Evolutionary conservation across 1,140 invertebrate species (phyloP).

Genomic region (Pachyrhynchus sulphureomaculatus): DNA sequence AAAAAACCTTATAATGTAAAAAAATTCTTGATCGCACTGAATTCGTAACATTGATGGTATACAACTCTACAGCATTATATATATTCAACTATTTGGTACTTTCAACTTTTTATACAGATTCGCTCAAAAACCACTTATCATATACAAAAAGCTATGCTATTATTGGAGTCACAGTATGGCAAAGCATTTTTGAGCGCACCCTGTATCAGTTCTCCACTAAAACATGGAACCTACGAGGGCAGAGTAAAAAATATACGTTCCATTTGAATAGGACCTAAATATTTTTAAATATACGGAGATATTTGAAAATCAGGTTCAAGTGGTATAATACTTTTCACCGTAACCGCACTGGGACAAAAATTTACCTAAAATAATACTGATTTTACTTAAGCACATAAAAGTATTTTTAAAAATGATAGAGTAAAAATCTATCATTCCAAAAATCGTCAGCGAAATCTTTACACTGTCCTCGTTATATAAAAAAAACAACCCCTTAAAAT

Average conservation of each 20-base stretch:
- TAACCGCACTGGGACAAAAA: too few relatives aligned
- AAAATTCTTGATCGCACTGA: background rate
- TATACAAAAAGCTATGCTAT: background rate
- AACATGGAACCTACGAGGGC: slow-evolving; percentile 19
- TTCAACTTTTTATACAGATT: background rate
- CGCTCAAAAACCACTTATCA: background rate
- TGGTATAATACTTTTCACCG: too few relatives aligned
- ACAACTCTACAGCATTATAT: background rate
- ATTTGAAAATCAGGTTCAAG: too few relatives aligned
- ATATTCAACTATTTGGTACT: slow-evolving; percentile 12
- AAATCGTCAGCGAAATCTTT: too few relatives aligned
- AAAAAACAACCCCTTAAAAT: too few relatives aligned
- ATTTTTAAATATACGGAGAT: background rate
- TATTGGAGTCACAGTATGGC: background rate
- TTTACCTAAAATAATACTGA: too few relatives aligned
- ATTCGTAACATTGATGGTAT: background rate
- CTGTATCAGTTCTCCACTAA: slow-evolving; percentile 12
- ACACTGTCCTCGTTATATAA: too few relatives aligned
- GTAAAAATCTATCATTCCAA: too few relatives aligned
- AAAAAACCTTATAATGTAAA: background rate
- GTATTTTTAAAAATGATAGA: too few relatives aligned
- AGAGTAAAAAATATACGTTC: background rate
- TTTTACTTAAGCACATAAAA: too few relatives aligned
- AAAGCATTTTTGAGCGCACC: background rate
- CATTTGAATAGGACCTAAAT: background rate